A percentile compares a stretch with the other conserved stretches of the same genome.
phyloP scores from a whole-genome alignment of 2,797 vertebrate species.

The Novumbra hubbsi region DNA sequence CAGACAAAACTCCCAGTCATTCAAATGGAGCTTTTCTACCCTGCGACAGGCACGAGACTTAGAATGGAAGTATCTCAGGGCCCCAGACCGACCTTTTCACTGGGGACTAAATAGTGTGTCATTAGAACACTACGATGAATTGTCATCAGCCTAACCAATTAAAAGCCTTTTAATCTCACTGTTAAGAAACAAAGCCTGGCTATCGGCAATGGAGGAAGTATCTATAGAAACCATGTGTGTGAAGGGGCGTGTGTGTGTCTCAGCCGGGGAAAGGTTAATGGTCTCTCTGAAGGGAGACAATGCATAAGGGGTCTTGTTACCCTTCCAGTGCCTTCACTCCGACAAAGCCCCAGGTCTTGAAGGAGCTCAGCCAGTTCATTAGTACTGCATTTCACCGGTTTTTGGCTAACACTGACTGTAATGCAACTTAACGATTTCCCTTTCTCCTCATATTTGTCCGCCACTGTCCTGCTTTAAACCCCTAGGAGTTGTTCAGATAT shows the following conservation, averaged over 20 bases:
- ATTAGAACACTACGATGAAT: constrained; percentile 36
- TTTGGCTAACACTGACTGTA: not conserved
- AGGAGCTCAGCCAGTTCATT: constrained; percentile 4
- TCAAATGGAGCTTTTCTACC: not conserved
- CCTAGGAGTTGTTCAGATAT: not conserved
- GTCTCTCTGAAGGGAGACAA: constrained; percentile 63
- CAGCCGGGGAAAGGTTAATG: constrained; percentile 64
- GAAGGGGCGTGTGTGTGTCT: not conserved
- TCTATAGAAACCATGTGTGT: constrained; percentile 14
- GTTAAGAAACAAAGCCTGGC: not conserved
- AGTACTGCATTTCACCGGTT: not conserved
- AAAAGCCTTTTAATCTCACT: constrained; percentile 4
- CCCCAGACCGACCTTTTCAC: constrained; percentile 37
- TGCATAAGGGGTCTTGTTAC: constrained; percentile 41
- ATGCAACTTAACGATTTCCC: constrained; percentile 3
- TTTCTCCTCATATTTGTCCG: not conserved
- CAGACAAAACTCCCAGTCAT: not conserved
- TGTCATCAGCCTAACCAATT: constrained; percentile 33
- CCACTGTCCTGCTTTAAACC: not conserved
- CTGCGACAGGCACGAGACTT: not conserved
- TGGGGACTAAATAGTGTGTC: constrained; percentile 30
- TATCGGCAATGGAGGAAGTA: not conserved
- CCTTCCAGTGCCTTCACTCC: constrained; percentile 35
- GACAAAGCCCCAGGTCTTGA: constrained; percentile 5
- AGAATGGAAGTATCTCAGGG: not conserved